Percentiles rank a stretch among this genome's conserved stretches.
Conservation (phyloP, 2,797 vertebrate species). For the Falco cherrug region DNA sequence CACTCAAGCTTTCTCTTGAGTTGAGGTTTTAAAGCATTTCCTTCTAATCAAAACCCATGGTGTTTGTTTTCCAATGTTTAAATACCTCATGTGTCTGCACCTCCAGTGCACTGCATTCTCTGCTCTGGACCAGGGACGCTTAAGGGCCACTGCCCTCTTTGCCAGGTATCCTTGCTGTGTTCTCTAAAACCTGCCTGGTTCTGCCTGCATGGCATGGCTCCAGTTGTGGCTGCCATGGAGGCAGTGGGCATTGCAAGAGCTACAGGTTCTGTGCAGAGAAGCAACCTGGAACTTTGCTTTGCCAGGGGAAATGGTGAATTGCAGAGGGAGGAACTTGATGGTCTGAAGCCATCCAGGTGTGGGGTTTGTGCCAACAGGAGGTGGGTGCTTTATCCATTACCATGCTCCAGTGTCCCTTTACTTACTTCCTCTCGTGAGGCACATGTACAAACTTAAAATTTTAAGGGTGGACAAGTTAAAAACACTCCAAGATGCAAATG, state of each 20-base stretch:
- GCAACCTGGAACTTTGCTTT: rapidly evolving
- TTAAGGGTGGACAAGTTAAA: neutral
- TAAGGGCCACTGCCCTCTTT: too few relatives aligned
- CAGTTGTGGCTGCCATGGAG: neutral
- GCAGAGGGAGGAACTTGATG: neutral
- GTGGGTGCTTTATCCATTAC: neutral
- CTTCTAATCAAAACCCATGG: neutral
- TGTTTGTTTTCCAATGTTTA: neutral
- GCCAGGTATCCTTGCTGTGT: neutral
- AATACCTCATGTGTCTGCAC: too few relatives aligned
- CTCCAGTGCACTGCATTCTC: neutral
- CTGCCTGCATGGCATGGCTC: rapidly evolving
- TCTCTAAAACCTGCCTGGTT: neutral
- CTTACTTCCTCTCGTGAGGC: neutral
- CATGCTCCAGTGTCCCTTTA: neutral
- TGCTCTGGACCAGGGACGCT: neutral
- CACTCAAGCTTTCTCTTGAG: neutral
- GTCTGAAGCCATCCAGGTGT: neutral
- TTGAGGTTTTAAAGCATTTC: neutral
- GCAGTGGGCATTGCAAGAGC: neutral
- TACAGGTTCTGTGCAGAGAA: neutral
- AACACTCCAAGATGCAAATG: neutral
- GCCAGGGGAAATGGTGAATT: neutral
- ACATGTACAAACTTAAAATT: neutral
- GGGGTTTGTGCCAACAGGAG: neutral